Evolutionary conservation across 2,113 vertebrate genomes (phyloP).

Genomic region (Macroglossus sobrinus): DNA sequence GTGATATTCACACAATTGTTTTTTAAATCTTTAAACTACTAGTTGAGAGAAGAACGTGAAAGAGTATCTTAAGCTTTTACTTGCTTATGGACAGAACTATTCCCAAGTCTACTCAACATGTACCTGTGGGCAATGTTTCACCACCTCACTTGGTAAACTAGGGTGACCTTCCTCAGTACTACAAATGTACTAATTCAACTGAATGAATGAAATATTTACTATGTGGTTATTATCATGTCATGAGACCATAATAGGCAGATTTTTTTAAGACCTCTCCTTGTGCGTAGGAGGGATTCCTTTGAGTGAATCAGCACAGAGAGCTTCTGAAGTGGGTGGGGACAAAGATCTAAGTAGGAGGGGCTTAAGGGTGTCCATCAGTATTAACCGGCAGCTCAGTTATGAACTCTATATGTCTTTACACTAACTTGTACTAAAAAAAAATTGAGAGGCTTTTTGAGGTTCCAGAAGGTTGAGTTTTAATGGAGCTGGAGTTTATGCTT

Average conservation of each 20-base stretch:
- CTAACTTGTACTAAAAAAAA: neutral
- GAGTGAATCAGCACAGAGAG: conserved; percentile 42
- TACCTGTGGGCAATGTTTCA: conserved; percentile 24
- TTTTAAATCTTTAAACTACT: conserved; percentile 5
- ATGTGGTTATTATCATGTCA: neutral
- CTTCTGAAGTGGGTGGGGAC: neutral
- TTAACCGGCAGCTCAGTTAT: neutral
- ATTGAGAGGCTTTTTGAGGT: neutral
- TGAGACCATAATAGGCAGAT: neutral
- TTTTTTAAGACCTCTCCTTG: conserved; percentile 55
- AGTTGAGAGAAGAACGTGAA: neutral
- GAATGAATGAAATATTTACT: neutral
- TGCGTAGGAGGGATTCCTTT: neutral
- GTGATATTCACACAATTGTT: neutral
- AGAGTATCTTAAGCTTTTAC: neutral
- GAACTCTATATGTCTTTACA: neutral
- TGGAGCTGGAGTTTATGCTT: neutral
- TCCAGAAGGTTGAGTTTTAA: neutral
- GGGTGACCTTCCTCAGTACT: neutral
- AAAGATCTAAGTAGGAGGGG: neutral
- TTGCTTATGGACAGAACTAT: neutral
- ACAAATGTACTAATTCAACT: neutral
- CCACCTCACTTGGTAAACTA: neutral
- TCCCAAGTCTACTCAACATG: neutral
- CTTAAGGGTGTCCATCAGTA: neutral